These are phyloP conservation scores for Microchirus variegatus DNA, from an alignment of 2,797 vertebrate species.

Conservation along the genomic window DNA sequence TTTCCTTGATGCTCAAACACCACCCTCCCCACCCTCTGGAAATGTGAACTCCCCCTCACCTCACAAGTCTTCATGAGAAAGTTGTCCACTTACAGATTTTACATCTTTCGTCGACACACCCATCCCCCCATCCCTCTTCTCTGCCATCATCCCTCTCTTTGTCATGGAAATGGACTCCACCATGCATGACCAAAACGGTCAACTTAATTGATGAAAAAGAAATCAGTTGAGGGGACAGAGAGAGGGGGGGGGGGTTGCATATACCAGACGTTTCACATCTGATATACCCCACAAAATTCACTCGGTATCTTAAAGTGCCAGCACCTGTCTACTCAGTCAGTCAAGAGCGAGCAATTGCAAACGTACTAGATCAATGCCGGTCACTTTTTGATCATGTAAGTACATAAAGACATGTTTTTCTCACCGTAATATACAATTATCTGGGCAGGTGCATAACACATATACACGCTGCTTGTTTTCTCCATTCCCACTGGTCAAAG, in stretches of 20 bases:
- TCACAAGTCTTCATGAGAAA: conserved; percentile 53
- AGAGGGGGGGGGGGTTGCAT: conserved; percentile 25
- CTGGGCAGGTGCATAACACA: too few relatives aligned
- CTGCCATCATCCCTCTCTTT: conserved; percentile 53
- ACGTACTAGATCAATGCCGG: too few relatives aligned
- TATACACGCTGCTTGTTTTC: too few relatives aligned
- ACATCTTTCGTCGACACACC: conserved; percentile 7
- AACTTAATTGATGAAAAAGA: conserved; percentile 68
- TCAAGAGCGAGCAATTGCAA: not conserved
- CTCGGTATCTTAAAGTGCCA: conserved; percentile 4
- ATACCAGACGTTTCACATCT: conserved; percentile 52
- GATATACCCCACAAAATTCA: too few relatives aligned
- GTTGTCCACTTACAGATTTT: conserved; percentile 43
- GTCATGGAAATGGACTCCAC: conserved; percentile 70
- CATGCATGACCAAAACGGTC: conserved; percentile 59
- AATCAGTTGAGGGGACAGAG: conserved; percentile 30
- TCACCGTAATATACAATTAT: too few relatives aligned
- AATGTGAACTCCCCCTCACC: conserved; percentile 20
- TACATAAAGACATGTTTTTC: too few relatives aligned
- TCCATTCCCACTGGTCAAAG: too few relatives aligned
- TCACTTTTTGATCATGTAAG: too few relatives aligned
- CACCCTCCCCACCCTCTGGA: conserved; percentile 18
- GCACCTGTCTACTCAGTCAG: conserved; percentile 2
- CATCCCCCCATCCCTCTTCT: conserved; percentile 20
- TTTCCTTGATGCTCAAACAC: conserved; percentile 20